Evolutionary conservation across 2,113 vertebrate genomes (phyloP).

Genomic region (Montifringilla adamsi): DNA sequence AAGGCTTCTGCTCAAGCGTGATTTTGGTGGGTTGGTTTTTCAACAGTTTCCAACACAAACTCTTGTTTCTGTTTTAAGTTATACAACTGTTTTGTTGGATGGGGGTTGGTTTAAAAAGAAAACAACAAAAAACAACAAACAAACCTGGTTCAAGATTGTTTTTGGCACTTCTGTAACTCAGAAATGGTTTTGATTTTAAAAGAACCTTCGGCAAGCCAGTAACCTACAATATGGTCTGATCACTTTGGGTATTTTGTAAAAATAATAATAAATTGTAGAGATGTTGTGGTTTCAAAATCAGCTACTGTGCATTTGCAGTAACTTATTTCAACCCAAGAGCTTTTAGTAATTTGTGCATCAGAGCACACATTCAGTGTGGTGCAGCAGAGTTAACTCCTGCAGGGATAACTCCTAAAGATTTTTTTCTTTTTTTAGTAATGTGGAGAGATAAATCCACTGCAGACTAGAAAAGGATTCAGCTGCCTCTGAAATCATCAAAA

Average conservation of each 20-base stretch:
- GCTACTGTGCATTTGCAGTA: constrained; percentile 61
- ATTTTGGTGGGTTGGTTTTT: constrained; percentile 47
- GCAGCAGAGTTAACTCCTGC: background rate
- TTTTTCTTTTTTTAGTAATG: background rate
- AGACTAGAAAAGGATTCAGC: background rate
- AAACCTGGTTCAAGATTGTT: constrained; percentile 51
- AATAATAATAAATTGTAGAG: constrained; percentile 72
- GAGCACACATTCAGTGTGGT: background rate
- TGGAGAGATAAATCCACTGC: background rate
- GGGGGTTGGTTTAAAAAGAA: constrained; percentile 42
- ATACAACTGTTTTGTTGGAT: constrained; percentile 40
- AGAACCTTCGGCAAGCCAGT: constrained; percentile 58
- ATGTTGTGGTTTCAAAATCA: constrained; percentile 67
- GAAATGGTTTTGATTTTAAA: constrained; percentile 65
- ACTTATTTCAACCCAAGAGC: constrained; percentile 57
- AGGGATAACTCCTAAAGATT: background rate
- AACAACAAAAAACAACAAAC: background rate
- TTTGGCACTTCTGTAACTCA: constrained; percentile 68
- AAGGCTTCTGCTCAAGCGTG: constrained; percentile 34
- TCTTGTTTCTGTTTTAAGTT: constrained; percentile 59
- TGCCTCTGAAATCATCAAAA: background rate
- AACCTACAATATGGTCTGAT: constrained; percentile 65
- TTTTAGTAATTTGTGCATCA: background rate
- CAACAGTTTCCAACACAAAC: constrained; percentile 46
- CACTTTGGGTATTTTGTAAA: constrained; percentile 70